Evolutionary conservation across 1,140 invertebrate genomes (phyloP), one percentile per base, ranked within the genome.

Genomic region (Nephotettix cincticeps): DNA sequence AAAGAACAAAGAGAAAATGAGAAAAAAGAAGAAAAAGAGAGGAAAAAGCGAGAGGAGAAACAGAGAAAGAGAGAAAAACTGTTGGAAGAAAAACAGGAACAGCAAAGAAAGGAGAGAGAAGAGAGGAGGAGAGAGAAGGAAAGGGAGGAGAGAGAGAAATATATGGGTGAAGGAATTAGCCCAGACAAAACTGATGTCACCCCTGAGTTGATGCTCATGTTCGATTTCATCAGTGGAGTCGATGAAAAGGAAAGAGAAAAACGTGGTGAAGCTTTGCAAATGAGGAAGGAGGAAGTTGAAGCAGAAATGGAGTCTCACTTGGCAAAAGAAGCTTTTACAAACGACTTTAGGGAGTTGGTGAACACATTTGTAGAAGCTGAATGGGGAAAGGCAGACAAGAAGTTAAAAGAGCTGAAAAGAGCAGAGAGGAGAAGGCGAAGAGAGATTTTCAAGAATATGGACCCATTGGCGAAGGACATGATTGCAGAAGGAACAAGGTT

Each of bases 371-470:
- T 40, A 17, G 27, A 30, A 29, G 63, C n/a, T 29, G 63, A 29
- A 27, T 19, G 27, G 9, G 19, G 25, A 65, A 65, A 3, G 36
- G 27, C 14, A 29, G 63, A 40, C 3, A 65, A 65, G 17, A 65
- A 28, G 30, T 4, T 19, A 23, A 65, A 25, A 66, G 30, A 66
- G 11, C 11, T 19, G 1, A 11, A 32, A 30, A 29, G 28, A 43
- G 30, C 21, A 30, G 64, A 66, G 64, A 32, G 28, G 30, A 30
- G 32, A 28, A 66, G 27, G 27, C 6, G 40, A 17, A 66, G 32
- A 29, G 64, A 66, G 11, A 66, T 66, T 19, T 51, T 51, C 21
- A 51, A 51, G 3, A 51, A 51, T 51, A 51, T 51, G 47, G 47
- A 51, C 47, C 47, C 47, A 4, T 23, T 51, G 47, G 47, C 47